Percentiles rank a stretch among this genome's conserved stretches.
phyloP scores from a whole-genome alignment of 2,888 invertebrate species.

The Pyralis farinalis region DNA sequence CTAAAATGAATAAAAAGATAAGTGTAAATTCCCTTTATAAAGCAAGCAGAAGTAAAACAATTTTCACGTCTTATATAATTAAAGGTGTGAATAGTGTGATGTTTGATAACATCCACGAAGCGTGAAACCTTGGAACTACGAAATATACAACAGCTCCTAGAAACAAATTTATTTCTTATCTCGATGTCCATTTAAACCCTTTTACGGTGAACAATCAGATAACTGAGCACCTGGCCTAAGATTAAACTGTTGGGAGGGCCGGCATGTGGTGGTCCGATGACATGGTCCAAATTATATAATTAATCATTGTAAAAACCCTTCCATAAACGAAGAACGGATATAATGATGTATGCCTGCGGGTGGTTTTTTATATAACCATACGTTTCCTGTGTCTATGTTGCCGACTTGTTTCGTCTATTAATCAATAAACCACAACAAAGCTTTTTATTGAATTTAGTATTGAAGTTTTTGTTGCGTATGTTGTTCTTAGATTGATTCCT shows the following conservation, averaged over 20 bases:
- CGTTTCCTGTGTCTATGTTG: slow-evolving; percentile 55
- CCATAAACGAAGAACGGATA: slow-evolving; percentile 42
- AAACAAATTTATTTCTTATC: slow-evolving; percentile 35
- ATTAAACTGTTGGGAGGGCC: slow-evolving; percentile 59
- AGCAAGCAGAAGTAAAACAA: too few species aligned
- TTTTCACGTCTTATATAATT: too few species aligned
- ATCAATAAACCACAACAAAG: slow-evolving; percentile 52
- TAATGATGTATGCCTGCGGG: slow-evolving; percentile 65
- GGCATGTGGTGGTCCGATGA: slow-evolving; percentile 59
- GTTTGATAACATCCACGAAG: not conserved
- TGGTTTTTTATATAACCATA: slow-evolving; percentile 54
- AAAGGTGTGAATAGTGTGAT: too few species aligned
- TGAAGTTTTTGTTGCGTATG: slow-evolving; percentile 2
- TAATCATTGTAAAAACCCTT: slow-evolving; percentile 72
- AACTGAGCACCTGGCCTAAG: slow-evolving; percentile 67
- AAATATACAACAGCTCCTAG: slow-evolving; percentile 16
- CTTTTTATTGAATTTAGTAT: not conserved
- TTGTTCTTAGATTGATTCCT: too few species aligned
- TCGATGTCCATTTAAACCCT: slow-evolving; percentile 60
- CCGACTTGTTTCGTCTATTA: slow-evolving; percentile 44
- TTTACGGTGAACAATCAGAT: slow-evolving; percentile 65
- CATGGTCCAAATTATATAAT: slow-evolving; percentile 71
- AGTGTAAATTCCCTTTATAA: slow-evolving; percentile 9
- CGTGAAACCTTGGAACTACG: slow-evolving; percentile 1
- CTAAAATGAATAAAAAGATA: too few species aligned